These are phyloP conservation scores for Halocynthia roretzi DNA, from an alignment of 23 tunicate species.

Conservation along the genomic window DNA sequence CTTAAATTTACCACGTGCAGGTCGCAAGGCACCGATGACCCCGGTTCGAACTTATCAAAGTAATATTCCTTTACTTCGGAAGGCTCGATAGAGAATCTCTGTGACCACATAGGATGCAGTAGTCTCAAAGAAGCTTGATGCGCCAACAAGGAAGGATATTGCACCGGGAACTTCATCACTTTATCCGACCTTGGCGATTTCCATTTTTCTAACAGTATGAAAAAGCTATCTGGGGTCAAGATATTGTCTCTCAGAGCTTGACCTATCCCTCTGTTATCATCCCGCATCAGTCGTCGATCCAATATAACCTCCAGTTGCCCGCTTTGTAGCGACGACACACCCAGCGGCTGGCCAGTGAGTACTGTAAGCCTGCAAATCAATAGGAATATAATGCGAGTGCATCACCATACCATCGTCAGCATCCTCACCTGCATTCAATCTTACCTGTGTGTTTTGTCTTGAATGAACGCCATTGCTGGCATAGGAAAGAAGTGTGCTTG, in stretches of 20 bases:
- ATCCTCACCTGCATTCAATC: not conserved
- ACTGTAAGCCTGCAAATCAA: not conserved
- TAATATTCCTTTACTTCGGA: no score
- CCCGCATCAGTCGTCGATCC: not conserved
- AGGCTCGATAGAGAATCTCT: not conserved
- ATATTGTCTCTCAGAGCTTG: not conserved
- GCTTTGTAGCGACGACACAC: not conserved
- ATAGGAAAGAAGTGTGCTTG: slow-evolving; percentile 7
- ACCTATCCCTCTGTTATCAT: not conserved
- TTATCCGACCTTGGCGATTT: not conserved
- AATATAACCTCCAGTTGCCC: not conserved
- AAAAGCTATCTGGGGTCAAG: not conserved
- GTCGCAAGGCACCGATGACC: not conserved
- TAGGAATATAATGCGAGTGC: not conserved
- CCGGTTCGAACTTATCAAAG: no score
- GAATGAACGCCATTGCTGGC: not conserved
- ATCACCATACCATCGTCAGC: not conserved
- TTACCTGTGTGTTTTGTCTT: no score
- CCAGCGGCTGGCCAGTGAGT: slow-evolving; percentile 3
- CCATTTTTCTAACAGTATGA: slow-evolving; percentile 1
- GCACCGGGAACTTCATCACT: not conserved
- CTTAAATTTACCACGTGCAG: not conserved
- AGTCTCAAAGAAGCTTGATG: not conserved
- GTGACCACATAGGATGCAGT: slow-evolving; percentile 1
- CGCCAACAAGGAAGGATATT: slow-evolving; percentile 3